Base-by-base conservation (phyloP, 2,113 vertebrate genomes). In the Nothobranchius kuhntae region DNA sequence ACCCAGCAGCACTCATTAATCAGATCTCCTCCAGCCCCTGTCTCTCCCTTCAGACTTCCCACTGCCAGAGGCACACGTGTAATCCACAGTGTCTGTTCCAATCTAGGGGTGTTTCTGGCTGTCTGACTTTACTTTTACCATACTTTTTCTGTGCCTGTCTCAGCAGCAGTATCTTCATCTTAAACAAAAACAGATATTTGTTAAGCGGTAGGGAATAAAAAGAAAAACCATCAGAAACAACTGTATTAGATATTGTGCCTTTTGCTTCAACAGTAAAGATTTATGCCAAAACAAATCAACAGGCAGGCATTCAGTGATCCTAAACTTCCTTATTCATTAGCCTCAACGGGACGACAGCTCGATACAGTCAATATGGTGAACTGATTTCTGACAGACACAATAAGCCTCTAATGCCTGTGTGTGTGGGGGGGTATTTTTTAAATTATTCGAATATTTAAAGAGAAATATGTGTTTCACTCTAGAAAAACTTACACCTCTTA, bases 1-100 rank as follows among this genome's bases (percentile, higher is more conserved):
- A 89, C 91, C 91, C 91, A 94, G 84, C 73, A 86, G 70, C 83
- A 67, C 65, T 60, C 90, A 92, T 94, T 92, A 93, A 92, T 94
- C 91, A 93, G 74, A 52, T 21, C 53, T 53, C 53, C 13, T 60
- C 62, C 77, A 58, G 47, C 54, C 83, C 58, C 2, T 0, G 63
- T 26, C 68, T 64, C 73, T 77, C 81, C 85, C 81, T 73, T 68
- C 76, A 75, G 74, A 73, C 82, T 46, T 65, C 55, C 81, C 66
- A 65, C 61, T 77, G 76, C 70, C 58, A 64, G 44, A 13, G 38
- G 68, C 82, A 71, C 30, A 30, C 2, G 38, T 40, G 75, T 82
- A 59, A 78, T 42, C 82, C 73, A 15, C 4, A 2, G 55, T 3
- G 35, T 65, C 50, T 62, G 44, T 59, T 54, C 9, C 45, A 3